A percentile compares a stretch with the other conserved stretches of the same genome.
These are phyloP conservation scores for Tympanuchus pallidicinctus DNA, from an alignment of 2,113 vertebrate genomes.

Conservation along the genomic window DNA sequence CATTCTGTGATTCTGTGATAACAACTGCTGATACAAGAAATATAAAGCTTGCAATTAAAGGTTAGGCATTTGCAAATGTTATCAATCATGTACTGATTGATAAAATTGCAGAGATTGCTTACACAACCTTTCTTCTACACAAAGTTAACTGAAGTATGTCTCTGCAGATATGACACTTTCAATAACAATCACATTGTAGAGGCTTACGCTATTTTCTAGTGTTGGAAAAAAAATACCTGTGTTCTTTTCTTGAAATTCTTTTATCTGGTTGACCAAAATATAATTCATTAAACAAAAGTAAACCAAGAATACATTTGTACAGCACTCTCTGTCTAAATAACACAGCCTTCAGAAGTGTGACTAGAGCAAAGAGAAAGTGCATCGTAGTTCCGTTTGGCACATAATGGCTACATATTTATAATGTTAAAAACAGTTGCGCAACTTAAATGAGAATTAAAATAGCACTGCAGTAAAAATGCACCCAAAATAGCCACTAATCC, in stretches of 20 bases:
- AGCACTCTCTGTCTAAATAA: not conserved
- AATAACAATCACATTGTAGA: not conserved
- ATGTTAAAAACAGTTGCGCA: not conserved
- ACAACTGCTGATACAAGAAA: not conserved
- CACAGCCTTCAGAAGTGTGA: not conserved
- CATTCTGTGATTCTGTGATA: too few relatives aligned
- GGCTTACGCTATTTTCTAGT: not conserved
- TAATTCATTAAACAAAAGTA: slow-evolving; percentile 4
- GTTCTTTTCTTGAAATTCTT: not conserved
- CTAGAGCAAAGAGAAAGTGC: not conserved
- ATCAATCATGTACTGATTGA: not conserved
- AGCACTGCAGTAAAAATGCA: slow-evolving; percentile 39
- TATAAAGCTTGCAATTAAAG: not conserved
- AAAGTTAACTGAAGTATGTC: not conserved
- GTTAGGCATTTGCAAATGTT: not conserved
- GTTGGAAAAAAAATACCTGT: not conserved
- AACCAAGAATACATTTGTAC: not conserved
- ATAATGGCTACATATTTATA: not conserved
- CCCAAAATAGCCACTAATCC: slow-evolving; percentile 44
- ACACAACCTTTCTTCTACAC: not conserved
- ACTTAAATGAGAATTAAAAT: slow-evolving; percentile 20
- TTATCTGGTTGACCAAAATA: not conserved
- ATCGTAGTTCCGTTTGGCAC: not conserved
- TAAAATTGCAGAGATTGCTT: not conserved
- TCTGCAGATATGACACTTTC: not conserved